Conservation (phyloP, 2,797 vertebrate species). For the Pantherophis alleghaniensis region DNA sequence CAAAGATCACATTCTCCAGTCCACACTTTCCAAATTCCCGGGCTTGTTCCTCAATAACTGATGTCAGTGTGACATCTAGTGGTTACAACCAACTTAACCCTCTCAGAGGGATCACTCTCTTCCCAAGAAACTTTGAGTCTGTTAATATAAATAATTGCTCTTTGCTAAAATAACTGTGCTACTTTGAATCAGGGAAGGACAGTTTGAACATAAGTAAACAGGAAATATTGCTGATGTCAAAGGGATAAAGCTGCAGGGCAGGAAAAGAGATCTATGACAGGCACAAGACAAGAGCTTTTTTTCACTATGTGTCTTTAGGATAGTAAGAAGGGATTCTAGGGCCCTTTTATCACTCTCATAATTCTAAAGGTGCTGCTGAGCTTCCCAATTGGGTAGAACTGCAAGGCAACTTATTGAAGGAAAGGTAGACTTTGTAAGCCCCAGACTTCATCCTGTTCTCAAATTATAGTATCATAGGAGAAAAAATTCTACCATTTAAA, state of each 20-base stretch:
- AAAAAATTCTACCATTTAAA: not conserved
- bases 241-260: not conserved
- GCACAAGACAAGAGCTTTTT: not conserved
- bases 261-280: not conserved
- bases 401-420: not conserved
- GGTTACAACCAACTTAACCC: conserved; percentile 64
- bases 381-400: not conserved
- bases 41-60: conserved; percentile 14
- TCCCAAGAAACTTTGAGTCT: not conserved
- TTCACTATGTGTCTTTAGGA: not conserved
- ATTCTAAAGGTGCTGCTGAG: not conserved
- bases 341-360: not conserved
- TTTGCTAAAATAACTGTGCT: not conserved
- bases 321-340: not conserved
- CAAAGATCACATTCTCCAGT: not conserved
- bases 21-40: not conserved
- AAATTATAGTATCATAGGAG: not conserved
- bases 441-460: not conserved
- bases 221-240: not conserved
- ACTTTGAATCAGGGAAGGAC: not conserved
- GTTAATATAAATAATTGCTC: not conserved
- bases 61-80: conserved; percentile 72
- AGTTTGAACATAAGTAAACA: not conserved
- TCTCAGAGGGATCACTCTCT: not conserved
- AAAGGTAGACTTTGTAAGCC: not conserved